phyloP scores from a whole-genome alignment of 2,888 invertebrate genomes.

The Agrochola lychnidis region DNA sequence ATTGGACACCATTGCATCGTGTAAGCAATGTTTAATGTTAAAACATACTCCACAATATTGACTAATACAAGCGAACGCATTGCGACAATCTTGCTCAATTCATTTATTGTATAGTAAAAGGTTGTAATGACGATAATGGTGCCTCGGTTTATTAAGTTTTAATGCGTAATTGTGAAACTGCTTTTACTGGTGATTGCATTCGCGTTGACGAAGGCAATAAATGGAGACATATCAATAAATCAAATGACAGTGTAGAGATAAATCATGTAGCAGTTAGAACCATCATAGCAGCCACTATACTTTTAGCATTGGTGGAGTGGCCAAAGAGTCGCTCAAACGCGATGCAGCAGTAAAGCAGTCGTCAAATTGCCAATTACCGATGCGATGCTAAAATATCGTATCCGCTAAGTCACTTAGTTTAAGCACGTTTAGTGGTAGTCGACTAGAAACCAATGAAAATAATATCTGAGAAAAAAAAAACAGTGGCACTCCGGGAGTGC shows the following conservation, averaged over 20 bases:
- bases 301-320: neutral
- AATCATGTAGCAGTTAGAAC: neutral
- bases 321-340: neutral
- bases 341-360: neutral
- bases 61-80: constrained; percentile 23
- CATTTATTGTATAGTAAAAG: constrained; percentile 41
- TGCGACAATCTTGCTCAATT: constrained; percentile 34
- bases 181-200: constrained; percentile 35
- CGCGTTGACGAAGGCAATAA: constrained; percentile 10
- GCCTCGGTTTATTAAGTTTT: constrained; percentile 41
- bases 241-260: neutral
- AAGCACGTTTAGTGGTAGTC: neutral
- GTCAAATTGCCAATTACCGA: neutral
- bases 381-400: neutral
- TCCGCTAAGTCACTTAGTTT: neutral
- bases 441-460: neutral
- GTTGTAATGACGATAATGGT: constrained; percentile 30
- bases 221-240: constrained; percentile 11
- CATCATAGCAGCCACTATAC: neutral
- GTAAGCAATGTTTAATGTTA: constrained; percentile 15
- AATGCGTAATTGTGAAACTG: constrained; percentile 40
- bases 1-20: neutral
- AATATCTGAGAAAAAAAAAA: neutral
- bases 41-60: constrained; percentile 23
- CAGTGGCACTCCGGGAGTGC: too few relatives aligned